A percentile compares a stretch with the other conserved stretches of the same genome.
Evolutionary conservation across 2,797 vertebrate species (phyloP).

Genomic region (Tangara arthus): DNA sequence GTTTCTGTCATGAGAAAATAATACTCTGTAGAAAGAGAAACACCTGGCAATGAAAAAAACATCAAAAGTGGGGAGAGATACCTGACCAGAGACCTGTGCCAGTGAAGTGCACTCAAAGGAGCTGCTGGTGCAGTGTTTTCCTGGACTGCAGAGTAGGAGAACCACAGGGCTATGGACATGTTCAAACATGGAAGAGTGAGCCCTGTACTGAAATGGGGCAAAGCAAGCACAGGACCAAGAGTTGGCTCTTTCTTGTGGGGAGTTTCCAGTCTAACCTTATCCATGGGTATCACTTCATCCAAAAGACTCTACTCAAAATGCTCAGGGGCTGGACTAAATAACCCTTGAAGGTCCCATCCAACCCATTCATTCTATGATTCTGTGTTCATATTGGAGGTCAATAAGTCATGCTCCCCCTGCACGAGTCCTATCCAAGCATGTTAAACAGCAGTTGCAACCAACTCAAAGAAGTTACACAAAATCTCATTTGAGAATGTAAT

Average conservation of each 20-base stretch:
- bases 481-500: not conserved
- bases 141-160: not conserved
- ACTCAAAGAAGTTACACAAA: not conserved
- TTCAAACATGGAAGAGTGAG: not conserved
- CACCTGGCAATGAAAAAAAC: not conserved
- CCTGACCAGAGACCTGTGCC: not conserved
- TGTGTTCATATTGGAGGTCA: not conserved
- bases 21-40: not conserved
- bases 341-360: not conserved
- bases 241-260: not conserved
- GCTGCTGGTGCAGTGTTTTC: not conserved
- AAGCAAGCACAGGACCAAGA: not conserved
- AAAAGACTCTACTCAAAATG: not conserved
- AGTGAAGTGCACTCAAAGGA: not conserved
- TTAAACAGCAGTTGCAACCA: not conserved
- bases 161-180: not conserved
- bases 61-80: not conserved
- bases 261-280: not conserved
- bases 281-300: not conserved
- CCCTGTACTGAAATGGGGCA: not conserved
- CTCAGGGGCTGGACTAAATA: not conserved
- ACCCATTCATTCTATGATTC: not conserved
- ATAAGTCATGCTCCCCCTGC: fast-evolving
- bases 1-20: not conserved
- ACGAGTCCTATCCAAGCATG: not conserved